Evolutionary conservation across 2,888 invertebrate genomes (phyloP).

Genomic region (Rambutsinella grinnellia): DNA sequence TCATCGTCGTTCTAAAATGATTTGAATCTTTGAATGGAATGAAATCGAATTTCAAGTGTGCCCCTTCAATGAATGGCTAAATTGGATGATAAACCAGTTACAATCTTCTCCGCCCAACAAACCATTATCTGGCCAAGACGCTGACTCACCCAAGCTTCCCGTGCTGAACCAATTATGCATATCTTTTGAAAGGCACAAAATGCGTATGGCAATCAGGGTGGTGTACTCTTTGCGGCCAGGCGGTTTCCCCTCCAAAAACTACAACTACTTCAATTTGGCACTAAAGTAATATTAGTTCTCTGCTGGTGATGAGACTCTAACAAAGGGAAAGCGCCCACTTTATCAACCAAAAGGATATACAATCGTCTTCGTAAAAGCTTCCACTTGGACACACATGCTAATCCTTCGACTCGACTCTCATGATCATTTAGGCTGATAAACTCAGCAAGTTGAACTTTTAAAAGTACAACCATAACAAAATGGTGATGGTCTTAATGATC

Average conservation of each 20-base stretch:
- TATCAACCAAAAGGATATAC: too few relatives aligned
- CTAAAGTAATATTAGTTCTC: constrained; percentile 26
- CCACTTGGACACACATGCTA: too few relatives aligned
- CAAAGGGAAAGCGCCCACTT: constrained; percentile 56
- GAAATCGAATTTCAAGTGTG: constrained; percentile 8
- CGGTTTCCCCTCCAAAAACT: neutral
- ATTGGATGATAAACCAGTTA: constrained; percentile 57
- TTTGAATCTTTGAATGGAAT: neutral
- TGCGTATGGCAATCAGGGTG: constrained; percentile 44
- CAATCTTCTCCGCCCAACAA: constrained; percentile 46
- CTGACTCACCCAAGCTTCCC: constrained; percentile 48
- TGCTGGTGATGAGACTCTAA: constrained; percentile 27
- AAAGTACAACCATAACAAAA: neutral
- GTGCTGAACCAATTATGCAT: constrained; percentile 46
- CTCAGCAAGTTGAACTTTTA: neutral
- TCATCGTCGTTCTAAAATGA: neutral
- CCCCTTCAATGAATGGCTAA: constrained; percentile 52
- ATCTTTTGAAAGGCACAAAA: constrained; percentile 32
- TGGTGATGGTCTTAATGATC: neutral
- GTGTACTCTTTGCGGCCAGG: constrained; percentile 8
- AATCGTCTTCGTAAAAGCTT: too few relatives aligned
- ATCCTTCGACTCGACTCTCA: too few relatives aligned
- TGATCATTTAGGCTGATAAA: too few relatives aligned
- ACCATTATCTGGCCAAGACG: constrained; percentile 49
- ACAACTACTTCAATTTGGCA: constrained; percentile 29